phyloP scores from a whole-genome alignment of 2,888 invertebrate genomes.

The Dinocampus coccinellae region DNA sequence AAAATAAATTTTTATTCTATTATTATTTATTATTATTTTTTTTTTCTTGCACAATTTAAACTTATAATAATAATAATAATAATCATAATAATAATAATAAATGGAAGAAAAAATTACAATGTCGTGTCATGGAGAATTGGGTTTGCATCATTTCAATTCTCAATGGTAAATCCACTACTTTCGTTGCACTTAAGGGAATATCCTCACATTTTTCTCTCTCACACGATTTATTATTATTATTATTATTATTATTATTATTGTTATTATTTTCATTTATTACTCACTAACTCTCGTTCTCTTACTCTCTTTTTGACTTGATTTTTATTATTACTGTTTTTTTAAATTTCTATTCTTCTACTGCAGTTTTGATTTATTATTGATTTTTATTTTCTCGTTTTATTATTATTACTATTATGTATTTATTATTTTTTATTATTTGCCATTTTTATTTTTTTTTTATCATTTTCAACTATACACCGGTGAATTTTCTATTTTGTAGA shows the following conservation, averaged over 20 bases:
- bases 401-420: neutral
- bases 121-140: constrained; percentile 19
- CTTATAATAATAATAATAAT: neutral
- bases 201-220: constrained; percentile 8
- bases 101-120: neutral
- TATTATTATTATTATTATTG: constrained; percentile 21
- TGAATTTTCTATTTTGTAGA: constrained; percentile 26
- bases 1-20: constrained; percentile 5
- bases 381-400: neutral
- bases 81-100: neutral
- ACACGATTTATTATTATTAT: too few species aligned
- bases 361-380: neutral
- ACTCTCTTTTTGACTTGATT: neutral
- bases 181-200: constrained; percentile 17
- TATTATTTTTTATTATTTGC: neutral
- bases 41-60: too few species aligned
- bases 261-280: neutral
- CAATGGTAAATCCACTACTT: constrained; percentile 19
- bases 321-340: neutral
- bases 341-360: neutral
- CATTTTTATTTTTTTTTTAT: neutral
- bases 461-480: constrained; percentile 3
- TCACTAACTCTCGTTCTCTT: too few species aligned
- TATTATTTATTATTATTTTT: too few species aligned
- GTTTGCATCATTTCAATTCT: constrained; percentile 22